These are phyloP conservation scores for Luscinia luscinia DNA, from an alignment of 2,797 vertebrate genomes.

Conservation along the genomic window DNA sequence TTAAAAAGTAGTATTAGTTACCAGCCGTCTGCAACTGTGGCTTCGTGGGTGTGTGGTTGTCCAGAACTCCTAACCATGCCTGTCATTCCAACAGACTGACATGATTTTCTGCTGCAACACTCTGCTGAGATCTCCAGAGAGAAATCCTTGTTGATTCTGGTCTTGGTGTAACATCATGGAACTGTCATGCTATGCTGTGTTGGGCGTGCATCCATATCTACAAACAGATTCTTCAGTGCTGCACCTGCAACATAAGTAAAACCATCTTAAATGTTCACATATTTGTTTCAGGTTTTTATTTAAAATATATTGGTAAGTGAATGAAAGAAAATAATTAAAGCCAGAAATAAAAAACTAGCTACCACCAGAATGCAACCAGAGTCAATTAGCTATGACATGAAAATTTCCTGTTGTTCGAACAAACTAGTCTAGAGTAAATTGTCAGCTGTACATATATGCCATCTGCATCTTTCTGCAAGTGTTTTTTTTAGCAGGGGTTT, in stretches of 20 bases:
- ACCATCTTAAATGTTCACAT: background rate
- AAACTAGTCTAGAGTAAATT: background rate
- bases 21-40: background rate
- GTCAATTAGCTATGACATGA: background rate
- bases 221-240: slow-evolving; percentile 2
- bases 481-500: background rate
- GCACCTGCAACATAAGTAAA: slow-evolving; percentile 64
- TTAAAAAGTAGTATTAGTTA: background rate
- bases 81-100: background rate
- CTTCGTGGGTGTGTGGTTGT: background rate
- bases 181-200: background rate
- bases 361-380: background rate
- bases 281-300: background rate
- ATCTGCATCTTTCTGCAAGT: background rate
- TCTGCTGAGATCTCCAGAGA: background rate
- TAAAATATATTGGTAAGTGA: background rate
- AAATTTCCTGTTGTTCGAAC: background rate
- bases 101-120: background rate
- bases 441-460: background rate
- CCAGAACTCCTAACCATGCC: background rate
- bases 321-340: background rate
- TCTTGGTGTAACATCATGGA: background rate
- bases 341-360: background rate
- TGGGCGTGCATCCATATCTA: background rate
- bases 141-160: background rate